Conservation (phyloP, 1,140 invertebrate species). For the Drosophila nebulosa region DNA sequence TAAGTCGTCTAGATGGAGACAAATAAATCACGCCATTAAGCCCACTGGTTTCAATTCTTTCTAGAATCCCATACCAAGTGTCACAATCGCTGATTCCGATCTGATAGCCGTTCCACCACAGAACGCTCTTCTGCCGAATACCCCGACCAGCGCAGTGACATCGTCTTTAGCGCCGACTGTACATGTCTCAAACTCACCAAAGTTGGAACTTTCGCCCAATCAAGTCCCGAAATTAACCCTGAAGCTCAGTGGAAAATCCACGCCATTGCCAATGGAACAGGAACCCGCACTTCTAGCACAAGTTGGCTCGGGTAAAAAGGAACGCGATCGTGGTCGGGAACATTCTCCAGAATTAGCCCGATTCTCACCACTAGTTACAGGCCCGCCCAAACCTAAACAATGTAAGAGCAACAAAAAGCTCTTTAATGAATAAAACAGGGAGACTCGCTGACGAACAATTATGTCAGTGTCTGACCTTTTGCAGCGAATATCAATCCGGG, state of each 20-base stretch:
- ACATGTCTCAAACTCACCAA: constrained; percentile 29
- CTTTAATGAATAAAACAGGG: background rate
- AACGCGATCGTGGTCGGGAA: constrained; percentile 81
- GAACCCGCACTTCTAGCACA: constrained; percentile 2
- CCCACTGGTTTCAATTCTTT: background rate
- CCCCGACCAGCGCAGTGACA: background rate
- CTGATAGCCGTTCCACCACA: background rate
- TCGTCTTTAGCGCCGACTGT: background rate
- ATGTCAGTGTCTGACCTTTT: background rate
- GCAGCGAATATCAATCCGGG: background rate
- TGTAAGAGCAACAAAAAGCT: constrained; percentile 21
- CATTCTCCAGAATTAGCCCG: constrained; percentile 90
- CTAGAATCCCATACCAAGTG: background rate
- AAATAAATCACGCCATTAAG: background rate
- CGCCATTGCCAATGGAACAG: constrained; percentile 20
- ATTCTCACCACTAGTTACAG: constrained; percentile 89
- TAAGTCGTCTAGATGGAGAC: background rate
- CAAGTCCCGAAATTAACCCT: constrained; percentile 89
- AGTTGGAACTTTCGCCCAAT: constrained; percentile 55
- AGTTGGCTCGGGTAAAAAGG: background rate
- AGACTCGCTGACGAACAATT: background rate
- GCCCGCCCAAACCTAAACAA: constrained; percentile 86
- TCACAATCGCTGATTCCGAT: background rate
- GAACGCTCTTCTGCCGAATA: background rate
- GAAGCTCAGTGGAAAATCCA: constrained; percentile 84